phyloP scores from a whole-genome alignment of 2,797 vertebrate species.

The Tokudaia muenninki region DNA sequence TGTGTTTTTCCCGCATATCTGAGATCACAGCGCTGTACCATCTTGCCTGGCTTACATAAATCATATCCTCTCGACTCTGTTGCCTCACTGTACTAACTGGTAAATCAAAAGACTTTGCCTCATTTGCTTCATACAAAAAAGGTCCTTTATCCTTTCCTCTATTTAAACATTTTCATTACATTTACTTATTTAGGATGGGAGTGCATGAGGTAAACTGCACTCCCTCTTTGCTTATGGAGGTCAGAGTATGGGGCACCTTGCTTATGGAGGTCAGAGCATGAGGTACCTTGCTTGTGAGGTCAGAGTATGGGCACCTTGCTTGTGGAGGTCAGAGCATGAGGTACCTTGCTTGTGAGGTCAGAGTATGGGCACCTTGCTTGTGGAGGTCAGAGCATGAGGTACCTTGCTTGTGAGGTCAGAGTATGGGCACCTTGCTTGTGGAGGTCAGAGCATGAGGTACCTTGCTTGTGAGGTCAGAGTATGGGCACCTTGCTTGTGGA shows the following conservation, averaged over 20 bases:
- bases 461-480: no score
- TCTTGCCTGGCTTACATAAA: neutral
- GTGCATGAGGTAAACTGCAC: no score
- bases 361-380: no score
- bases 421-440: no score
- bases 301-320: neutral
- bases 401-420: neutral
- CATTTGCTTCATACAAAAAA: neutral
- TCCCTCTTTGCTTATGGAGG: neutral
- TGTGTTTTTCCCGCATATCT: no score
- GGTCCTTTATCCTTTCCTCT: neutral
- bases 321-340: neutral
- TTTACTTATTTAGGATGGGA: neutral
- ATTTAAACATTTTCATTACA: neutral
- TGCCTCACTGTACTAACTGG: neutral
- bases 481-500: no score
- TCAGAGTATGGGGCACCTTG: no score
- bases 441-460: no score
- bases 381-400: no score
- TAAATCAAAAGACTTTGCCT: slow-evolving; percentile 20
- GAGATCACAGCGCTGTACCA: neutral
- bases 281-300: no score
- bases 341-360: no score
- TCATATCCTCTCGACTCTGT: slow-evolving; percentile 6
- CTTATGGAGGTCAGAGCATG: neutral